Evolutionary conservation across 2,113 vertebrate genomes (phyloP), one percentile per base, ranked within the genome.

Genomic region (Scatophagus argus): DNA sequence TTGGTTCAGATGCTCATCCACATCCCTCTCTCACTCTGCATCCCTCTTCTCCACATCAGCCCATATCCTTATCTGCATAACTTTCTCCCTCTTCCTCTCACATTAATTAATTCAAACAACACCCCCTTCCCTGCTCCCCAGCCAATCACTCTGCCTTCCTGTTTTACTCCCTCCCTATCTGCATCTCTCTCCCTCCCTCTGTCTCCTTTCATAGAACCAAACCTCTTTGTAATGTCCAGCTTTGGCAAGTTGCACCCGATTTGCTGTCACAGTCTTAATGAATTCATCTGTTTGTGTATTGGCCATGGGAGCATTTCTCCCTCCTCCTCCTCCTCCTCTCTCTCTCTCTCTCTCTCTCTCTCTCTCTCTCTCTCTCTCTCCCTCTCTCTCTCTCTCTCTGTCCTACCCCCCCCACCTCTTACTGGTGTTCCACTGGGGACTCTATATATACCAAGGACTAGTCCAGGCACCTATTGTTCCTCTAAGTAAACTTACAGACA

Each of bases 271-370:
- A 90, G 89, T 93, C 90, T 95, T 96, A 96, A 96, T 96, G 94
- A 96, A 97, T 95, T 95, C 93, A 95, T 91, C 95, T 96, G 95
- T 95, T 96, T 97, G 95, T 95, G 94, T 88, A 93, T 95, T 95
- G 94, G 94, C 93, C 94, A 95, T 92, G 91, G 92, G 92, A 94
- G 88, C 88, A 90, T 89, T 87, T 88, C 90, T 87, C 92, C 93
- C 91, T 87, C 90, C 89, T 87, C 87, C 73, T 74, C 69, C 91
- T 74, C 65, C 60, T 56, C 13, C 59, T 5, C 59, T 79, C 69
- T 65, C 66, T 60, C 66, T 86, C 78, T 62, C 82, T 81, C 84
- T 77, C 80, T 62, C 82, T 81, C 84, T 77, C 80, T 89, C 86
- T 88, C 90, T 87, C 92, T 92, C 91, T 87, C 90, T 89, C 87